Base-by-base conservation (phyloP, 1,140 invertebrate species). In the Anastrepha obliqua region DNA sequence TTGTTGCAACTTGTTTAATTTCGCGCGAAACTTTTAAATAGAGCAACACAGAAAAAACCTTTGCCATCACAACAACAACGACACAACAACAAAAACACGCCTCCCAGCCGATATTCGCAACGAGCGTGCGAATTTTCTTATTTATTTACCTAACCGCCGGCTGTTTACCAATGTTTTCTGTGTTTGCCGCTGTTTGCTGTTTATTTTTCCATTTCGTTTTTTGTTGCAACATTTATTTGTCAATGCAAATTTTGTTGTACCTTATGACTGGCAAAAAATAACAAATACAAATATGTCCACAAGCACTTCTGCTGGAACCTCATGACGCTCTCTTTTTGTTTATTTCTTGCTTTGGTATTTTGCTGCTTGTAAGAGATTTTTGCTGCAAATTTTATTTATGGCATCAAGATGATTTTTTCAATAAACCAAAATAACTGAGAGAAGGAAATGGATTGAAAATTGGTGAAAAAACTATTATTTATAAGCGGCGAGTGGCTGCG, bases 381-480 rank as follows among this genome's bases (percentile, higher is more conserved):
- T 47, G 51, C 74, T 55, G 8, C 47, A 51, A 81, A 55, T 81
- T 81, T 81, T 81, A 81, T 81, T 81, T 81, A 81, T 81, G 74
- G 74, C 74, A 81, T 81, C 74, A 55, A 81, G 74, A 58, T 81
- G 74, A 81, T 55, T 55, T 58, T 29, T 81, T 81, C 44, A 55
- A 55, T 81, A 20, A 81, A 55, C 44, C 17, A 13, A 81, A 20
- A 20, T 81, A 11, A 20, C 15, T 2, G 17, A 55, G 47, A 55
- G 15, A 13, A 20, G 7, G 8, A 11, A 55, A 17, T 81, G 29
- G n/a, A 81, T 67, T 62, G 29, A 6, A 39, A 67, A 67, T 67
- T 67, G 64, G 6, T 67, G 2, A 9, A 64, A 62, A 62, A 62
- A 62, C 60, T 62, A 62, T 62, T 62, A 62, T 20, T 29, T 39